Evolutionary conservation across 2,797 vertebrate genomes (phyloP), one percentile per base, ranked within the genome.

Genomic region (Xyrichtys novacula): DNA sequence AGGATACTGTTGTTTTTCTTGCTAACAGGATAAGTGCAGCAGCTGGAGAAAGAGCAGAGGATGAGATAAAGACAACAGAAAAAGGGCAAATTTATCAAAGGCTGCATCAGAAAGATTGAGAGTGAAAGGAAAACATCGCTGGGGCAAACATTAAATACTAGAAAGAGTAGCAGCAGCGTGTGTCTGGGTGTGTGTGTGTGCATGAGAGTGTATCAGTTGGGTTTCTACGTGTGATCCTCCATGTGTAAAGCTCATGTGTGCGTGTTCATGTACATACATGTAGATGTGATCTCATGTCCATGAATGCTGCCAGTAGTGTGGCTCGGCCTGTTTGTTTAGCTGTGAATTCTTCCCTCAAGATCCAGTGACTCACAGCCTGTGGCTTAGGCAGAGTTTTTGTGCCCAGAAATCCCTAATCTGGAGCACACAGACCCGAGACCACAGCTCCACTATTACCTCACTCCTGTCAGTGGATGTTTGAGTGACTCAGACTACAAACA

Each of bases 281-380:
- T 69, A 63, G 72, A 17, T 61, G 76, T 65, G 80, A 81, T 83
- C 77, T 84, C 73, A 47, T 70, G 82, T 82, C 66, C 56, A 36
- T 59, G 78, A 61, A 49, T 67, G 63, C 61, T 88, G 87, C 85
- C 76, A 88, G 87, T 36, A 56, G 66, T 84, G 72, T 89, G 79
- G 75, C 83, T 52, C 65, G 76, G 80, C 71, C 71, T 89, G 86
- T 91, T 89, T 90, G 86, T 89, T 90, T 90, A 89, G 87, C 84
- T 88, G 84, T 59, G 81, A 89, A 88, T 89, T 88, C 81, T 14
- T 86, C 88, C 75, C 76, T 88, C 67, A 65, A 63, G 82, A 88
- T 89, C 75, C 86, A 91, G 40, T 89, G 85, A 91, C 80, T 90
- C 87, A 86, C 76, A 84, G 83, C 66, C 78, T 88, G 87, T 64